phyloP scores from a whole-genome alignment of 2,797 vertebrate genomes.

The Crenichthys baileyi region DNA sequence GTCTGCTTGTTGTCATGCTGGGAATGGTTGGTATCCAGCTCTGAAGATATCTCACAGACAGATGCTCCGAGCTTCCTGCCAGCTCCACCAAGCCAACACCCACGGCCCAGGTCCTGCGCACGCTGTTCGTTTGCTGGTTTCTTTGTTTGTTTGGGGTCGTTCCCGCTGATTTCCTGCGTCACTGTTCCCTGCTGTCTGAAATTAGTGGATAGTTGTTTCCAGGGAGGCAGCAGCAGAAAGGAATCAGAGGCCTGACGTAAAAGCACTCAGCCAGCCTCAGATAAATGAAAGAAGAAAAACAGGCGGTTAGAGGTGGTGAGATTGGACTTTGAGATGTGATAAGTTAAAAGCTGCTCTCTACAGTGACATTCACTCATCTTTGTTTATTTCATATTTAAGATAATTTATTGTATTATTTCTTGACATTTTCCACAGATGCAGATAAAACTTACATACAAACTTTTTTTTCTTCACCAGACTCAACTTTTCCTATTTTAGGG shows the following conservation, averaged over 20 bases:
- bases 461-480: too few relatives aligned
- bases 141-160: conserved; percentile 9
- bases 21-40: conserved; percentile 29
- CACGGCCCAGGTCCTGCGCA: neutral
- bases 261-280: neutral
- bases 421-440: too few relatives aligned
- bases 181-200: conserved; percentile 16
- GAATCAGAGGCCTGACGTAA: neutral
- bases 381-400: neutral
- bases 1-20: conserved; percentile 54
- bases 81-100: conserved; percentile 6
- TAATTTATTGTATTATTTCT: neutral
- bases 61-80: conserved; percentile 10
- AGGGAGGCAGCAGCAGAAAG: conserved; percentile 11
- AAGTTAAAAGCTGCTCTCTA: neutral
- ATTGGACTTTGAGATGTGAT: neutral
- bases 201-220: conserved; percentile 19
- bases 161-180: conserved; percentile 25
- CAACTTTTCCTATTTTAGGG: too few relatives aligned
- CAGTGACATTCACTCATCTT: neutral
- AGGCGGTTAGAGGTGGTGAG: neutral
- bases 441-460: too few relatives aligned
- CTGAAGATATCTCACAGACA: conserved; percentile 31
- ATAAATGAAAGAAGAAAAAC: neutral
- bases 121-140: neutral